Conservation (phyloP, 30 jellyfish, hydroid and myxozoan species). For the Morbakka virulenta region DNA sequence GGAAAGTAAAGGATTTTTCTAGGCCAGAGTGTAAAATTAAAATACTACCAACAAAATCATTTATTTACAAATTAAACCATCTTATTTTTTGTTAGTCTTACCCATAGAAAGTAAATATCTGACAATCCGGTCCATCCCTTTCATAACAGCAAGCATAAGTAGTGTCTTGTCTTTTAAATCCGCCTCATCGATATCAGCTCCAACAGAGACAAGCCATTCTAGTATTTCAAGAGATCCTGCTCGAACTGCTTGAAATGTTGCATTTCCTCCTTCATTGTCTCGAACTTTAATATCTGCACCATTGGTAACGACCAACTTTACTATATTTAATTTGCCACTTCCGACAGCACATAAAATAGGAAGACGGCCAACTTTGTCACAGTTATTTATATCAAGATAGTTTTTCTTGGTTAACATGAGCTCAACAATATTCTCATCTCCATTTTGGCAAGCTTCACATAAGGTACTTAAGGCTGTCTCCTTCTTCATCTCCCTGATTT, state of each 20-base stretch:
- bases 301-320: constrained; percentile 27
- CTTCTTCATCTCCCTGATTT: background rate
- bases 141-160: constrained; percentile 30
- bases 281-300: constrained; percentile 14
- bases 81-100: background rate
- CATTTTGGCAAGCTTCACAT: constrained; percentile 43
- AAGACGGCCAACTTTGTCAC: constrained; percentile 22
- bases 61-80: no score
- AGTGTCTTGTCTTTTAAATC: constrained; percentile 47
- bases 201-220: constrained; percentile 53
- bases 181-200: constrained; percentile 43
- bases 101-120: constrained; percentile 54
- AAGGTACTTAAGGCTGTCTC: constrained; percentile 19
- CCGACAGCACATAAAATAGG: constrained; percentile 48
- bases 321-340: constrained; percentile 17
- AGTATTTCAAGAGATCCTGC: constrained; percentile 9
- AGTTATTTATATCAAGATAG: background rate
- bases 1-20: no score
- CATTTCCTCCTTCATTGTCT: constrained; percentile 25
- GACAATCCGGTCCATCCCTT: constrained; percentile 16
- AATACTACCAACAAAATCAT: no score
- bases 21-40: background rate
- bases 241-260: constrained; percentile 32
- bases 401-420: background rate
- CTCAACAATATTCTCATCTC: constrained; percentile 21